Conservation (phyloP, 2,888 invertebrate genomes). For the Hyposoter dolosus region DNA sequence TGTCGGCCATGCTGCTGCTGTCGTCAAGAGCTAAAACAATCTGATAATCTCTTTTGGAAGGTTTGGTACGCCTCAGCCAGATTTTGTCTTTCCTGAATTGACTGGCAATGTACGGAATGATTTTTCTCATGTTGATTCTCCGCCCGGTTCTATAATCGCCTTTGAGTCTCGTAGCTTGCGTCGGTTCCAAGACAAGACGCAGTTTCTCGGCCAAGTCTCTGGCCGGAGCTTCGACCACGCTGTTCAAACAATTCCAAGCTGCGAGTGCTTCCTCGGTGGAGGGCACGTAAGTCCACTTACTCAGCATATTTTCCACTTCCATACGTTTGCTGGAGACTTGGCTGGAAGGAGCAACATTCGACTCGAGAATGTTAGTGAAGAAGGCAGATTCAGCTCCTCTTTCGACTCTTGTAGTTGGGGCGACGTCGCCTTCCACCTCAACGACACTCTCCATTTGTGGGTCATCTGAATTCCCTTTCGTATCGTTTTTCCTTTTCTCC, state of each 20-base stretch:
- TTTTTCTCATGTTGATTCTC: slow-evolving; percentile 98
- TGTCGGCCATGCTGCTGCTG: slow-evolving; percentile 96
- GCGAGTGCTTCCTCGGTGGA: slow-evolving; percentile 85
- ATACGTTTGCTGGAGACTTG: slow-evolving; percentile 73
- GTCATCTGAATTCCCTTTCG: slow-evolving; percentile 83
- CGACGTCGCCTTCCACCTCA: slow-evolving; percentile 91
- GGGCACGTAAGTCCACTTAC: slow-evolving; percentile 81
- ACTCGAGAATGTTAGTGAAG: slow-evolving; percentile 87
- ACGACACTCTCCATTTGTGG: slow-evolving; percentile 86
- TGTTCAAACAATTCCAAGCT: slow-evolving; percentile 88
- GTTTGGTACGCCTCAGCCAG: slow-evolving; percentile 98
- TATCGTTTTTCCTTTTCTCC: slow-evolving; percentile 83
- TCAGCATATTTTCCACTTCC: slow-evolving; percentile 79
- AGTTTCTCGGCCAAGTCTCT: slow-evolving; percentile 97
- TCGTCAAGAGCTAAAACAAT: slow-evolving; percentile 98
- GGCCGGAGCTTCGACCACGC: slow-evolving; percentile 88
- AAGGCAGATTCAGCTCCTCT: slow-evolving; percentile 91
- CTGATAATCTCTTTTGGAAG: slow-evolving; percentile 98
- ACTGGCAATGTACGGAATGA: slow-evolving; percentile 99
- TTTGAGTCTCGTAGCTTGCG: slow-evolving; percentile 94
- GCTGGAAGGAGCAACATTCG: slow-evolving; percentile 62
- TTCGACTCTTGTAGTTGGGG: slow-evolving; percentile 88
- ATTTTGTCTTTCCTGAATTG: slow-evolving; percentile 99
- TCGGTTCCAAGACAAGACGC: slow-evolving; percentile 97
- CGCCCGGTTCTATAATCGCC: slow-evolving; percentile 99